These are phyloP conservation scores for Speoplatyrhinus poulsoni DNA, from an alignment of 2,113 vertebrate genomes.

Conservation along the genomic window DNA sequence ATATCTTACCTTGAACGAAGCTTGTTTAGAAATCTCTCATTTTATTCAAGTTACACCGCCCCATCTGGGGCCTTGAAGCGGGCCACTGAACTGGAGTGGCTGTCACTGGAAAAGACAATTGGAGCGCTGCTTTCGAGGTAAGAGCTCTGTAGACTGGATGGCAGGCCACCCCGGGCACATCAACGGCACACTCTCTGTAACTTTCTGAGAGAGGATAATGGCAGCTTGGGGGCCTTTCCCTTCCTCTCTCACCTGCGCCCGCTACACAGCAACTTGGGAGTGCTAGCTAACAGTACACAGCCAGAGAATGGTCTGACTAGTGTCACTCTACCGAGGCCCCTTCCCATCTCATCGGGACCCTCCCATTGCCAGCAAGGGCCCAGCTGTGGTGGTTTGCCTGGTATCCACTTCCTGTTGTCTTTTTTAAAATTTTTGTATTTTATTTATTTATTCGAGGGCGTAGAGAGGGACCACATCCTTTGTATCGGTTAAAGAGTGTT, in stretches of 20 bases:
- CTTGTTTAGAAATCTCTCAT: not conserved
- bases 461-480: not conserved
- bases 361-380: constrained; percentile 37
- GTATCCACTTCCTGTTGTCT: constrained; percentile 9
- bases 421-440: not conserved
- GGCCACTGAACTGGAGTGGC: constrained; percentile 32
- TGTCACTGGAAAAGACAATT: constrained; percentile 45
- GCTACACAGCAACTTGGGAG: constrained; percentile 23
- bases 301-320: constrained; percentile 65
- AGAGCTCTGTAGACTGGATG: constrained; percentile 39
- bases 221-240: constrained; percentile 50
- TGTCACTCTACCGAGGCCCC: not conserved
- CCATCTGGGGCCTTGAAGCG: constrained; percentile 19
- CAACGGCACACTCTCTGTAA: constrained; percentile 17
- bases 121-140: not conserved
- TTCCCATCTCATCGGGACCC: constrained; percentile 33
- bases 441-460: not conserved
- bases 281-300: constrained; percentile 41
- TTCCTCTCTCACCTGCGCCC: constrained; percentile 22
- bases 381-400: not conserved
- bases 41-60: not conserved
- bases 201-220: constrained; percentile 56
- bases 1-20: not conserved
- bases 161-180: constrained; percentile 31
- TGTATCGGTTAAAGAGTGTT: constrained; percentile 31